phyloP scores from a whole-genome alignment of 2,113 vertebrate species.

The Hepsetus odoe region DNA sequence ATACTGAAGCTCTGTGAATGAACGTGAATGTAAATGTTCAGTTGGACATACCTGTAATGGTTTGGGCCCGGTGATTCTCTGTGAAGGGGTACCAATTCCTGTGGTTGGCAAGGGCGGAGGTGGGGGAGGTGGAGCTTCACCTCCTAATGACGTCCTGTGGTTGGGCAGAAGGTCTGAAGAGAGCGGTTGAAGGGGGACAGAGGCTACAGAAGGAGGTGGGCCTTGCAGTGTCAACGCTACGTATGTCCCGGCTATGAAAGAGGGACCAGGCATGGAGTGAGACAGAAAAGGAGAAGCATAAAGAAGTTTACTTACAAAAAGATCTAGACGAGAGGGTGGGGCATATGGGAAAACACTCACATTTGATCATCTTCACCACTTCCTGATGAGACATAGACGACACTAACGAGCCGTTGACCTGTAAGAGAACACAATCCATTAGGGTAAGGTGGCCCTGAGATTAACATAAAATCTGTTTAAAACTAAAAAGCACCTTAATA shows the following conservation, averaged over 20 bases:
- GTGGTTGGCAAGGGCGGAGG: slow-evolving; percentile 74
- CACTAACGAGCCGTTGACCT: slow-evolving; percentile 93
- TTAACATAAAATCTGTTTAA: background rate
- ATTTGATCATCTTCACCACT: slow-evolving; percentile 95
- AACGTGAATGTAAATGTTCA: background rate
- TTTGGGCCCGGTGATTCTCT: slow-evolving; percentile 87
- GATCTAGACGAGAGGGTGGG: too few species aligned
- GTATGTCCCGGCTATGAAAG: slow-evolving; percentile 81
- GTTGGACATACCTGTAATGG: slow-evolving; percentile 86
- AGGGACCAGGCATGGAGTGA: background rate
- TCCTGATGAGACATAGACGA: slow-evolving; percentile 92
- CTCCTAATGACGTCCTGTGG: slow-evolving; percentile 62
- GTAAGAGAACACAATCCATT: slow-evolving; percentile 1
- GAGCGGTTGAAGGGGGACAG: slow-evolving; percentile 71
- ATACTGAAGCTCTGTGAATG: too few species aligned
- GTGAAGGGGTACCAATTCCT: slow-evolving; percentile 73
- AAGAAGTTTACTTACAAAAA: background rate
- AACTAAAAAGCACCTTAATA: slow-evolving; percentile 82
- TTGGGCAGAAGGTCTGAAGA: slow-evolving; percentile 63
- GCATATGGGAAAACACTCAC: too few species aligned
- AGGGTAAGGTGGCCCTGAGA: background rate
- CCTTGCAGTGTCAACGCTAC: slow-evolving; percentile 90
- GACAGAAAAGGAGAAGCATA: background rate
- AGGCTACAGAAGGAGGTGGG: slow-evolving; percentile 72
- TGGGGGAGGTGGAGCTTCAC: slow-evolving; percentile 64